Evolutionary conservation across 92 coral and sea anemone species (phyloP), one percentile per base, ranked within the genome.

Genomic region (Paragorgia papillata): DNA sequence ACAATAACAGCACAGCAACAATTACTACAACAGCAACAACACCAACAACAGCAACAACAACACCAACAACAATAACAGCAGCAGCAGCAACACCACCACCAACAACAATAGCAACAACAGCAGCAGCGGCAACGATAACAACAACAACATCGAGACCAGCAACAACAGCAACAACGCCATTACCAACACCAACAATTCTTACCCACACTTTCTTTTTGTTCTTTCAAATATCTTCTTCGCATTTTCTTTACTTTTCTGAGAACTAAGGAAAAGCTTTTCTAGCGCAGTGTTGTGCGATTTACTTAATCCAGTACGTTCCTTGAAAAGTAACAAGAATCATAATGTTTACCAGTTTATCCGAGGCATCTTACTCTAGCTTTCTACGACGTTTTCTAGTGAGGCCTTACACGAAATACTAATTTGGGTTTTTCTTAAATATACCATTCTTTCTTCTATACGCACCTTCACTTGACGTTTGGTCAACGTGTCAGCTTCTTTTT

Each of bases 381-480:
- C n/a, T n/a, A n/a, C n/a, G n/a, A n/a, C n/a, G n/a, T n/a, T n/a
- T n/a, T n/a, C n/a, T n/a, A n/a, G n/a, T n/a, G n/a, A n/a, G n/a
- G n/a, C n/a, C n/a, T n/a, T n/a, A n/a, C n/a, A n/a, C n/a, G n/a
- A n/a, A n/a, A n/a, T n/a, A n/a, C n/a, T n/a, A n/a, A n/a, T 12
- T 60, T 29, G 19, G 46, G 10, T 73, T 37, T 37, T 37, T 4
- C 43, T 37, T 10, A 37, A 37, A n/a, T n/a, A n/a, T n/a, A n/a
- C n/a, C n/a, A n/a, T 37, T 37, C 6, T 37, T 37, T 37, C 43
- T 10, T 4, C 4, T 37, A 44, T 55, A 21, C 84, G 59, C 53
- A 92, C 97, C 88, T 94, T 94, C 50, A 78, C 86, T 85, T 88
- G 82, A 43, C 84, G 92, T 78, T 91, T 94, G 58, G 83, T 84